Evolutionary conservation across 2,113 vertebrate genomes (phyloP).

Genomic region (Toxostoma redivivum): DNA sequence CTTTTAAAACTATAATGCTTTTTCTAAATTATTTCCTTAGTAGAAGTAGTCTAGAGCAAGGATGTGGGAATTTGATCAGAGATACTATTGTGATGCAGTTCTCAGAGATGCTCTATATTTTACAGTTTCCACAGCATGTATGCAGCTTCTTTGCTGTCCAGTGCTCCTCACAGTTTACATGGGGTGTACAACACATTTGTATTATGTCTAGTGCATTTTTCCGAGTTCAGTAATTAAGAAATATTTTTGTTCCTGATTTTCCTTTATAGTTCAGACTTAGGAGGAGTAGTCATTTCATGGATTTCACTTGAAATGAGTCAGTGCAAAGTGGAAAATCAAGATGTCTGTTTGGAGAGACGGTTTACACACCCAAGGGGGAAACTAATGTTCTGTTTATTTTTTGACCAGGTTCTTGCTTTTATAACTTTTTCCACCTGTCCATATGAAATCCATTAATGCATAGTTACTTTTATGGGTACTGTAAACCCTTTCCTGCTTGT

Average conservation of each 20-base stretch:
- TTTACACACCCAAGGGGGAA: background rate
- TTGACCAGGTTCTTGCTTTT: background rate
- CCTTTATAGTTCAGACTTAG: background rate
- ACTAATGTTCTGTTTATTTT: background rate
- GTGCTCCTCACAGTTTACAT: background rate
- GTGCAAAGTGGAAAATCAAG: background rate
- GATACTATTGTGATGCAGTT: accelerated
- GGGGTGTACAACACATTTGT: background rate
- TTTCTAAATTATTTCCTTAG: background rate
- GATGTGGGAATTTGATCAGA: background rate
- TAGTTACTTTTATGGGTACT: background rate
- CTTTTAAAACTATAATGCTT: background rate
- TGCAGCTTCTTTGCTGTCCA: background rate
- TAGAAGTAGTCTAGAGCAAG: background rate
- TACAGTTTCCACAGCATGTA: background rate
- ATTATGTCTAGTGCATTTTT: background rate
- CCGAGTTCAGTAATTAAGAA: background rate
- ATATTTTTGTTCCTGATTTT: background rate
- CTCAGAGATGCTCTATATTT: background rate
- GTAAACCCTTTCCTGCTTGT: background rate
- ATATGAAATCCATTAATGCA: background rate
- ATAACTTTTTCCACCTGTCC: background rate
- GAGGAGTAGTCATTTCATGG: background rate
- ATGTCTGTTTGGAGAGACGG: background rate
- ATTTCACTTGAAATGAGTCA: background rate